Base-by-base conservation (phyloP, 30 jellyfish, hydroid and myxozoan species). In the Pseudorhiza aurosa region DNA sequence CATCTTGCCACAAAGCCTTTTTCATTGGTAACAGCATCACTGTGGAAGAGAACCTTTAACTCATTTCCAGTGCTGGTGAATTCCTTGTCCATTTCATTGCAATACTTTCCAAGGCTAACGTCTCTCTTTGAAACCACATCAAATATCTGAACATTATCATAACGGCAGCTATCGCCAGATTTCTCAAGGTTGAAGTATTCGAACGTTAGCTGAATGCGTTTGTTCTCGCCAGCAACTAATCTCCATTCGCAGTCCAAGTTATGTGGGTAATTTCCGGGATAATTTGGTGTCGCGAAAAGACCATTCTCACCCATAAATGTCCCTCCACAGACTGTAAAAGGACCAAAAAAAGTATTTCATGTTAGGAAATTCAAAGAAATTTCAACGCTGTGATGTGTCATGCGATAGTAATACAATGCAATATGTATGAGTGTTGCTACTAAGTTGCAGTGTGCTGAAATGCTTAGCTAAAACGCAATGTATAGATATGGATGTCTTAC, bases 291-390 rank as follows among this genome's bases (percentile, higher is more conserved):
- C 6, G 72, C 78, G n/a, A 91, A 62, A 6, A 59, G 62, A 18
- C 97, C 95, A 15, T 27, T 50, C 39, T 50, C 27, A 44, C 82
- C 72, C 24, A 29, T 33, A 9, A 88, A 46, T 8, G 35, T 44
- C 2, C 95, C 95, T 12, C 97, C 97, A 70, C 97, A 88, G 15
- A n/a, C n/a, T n/a, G n/a, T n/a, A n/a, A n/a, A n/a, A n/a, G n/a
- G n/a, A n/a, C n/a, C n/a, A n/a, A n/a, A n/a, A n/a, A n/a, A n/a
- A n/a, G n/a, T n/a, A n/a, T n/a, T n/a, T n/a, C n/a, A n/a, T n/a
- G n/a, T n/a, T n/a, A n/a, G n/a, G n/a, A n/a, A n/a, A n/a, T n/a
- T n/a, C n/a, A n/a, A n/a, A n/a, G n/a, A n/a, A n/a, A n/a, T n/a
- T n/a, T n/a, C n/a, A n/a, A n/a, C n/a, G n/a, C n/a, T n/a, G n/a